Conservation (phyloP, 64 coral and sea anemone species). For the Dendrophyllia cribrosa region DNA sequence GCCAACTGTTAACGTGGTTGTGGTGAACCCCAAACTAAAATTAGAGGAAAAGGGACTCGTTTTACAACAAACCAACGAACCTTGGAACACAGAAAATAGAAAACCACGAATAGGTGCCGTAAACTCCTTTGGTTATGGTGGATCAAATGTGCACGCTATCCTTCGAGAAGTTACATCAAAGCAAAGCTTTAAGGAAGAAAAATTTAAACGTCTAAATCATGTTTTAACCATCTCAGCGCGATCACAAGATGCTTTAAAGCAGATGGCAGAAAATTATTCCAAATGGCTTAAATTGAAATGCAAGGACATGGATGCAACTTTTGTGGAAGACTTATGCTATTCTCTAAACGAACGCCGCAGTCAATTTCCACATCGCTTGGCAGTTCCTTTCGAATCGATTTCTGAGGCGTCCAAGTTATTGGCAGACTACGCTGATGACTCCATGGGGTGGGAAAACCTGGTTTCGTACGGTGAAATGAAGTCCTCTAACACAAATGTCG, state of each 20-base stretch:
- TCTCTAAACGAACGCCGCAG: conserved; percentile 54
- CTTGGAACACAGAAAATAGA: conserved; percentile 30
- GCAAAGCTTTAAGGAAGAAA: background rate
- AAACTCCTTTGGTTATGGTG: conserved; percentile 72
- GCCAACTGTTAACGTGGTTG: conserved; percentile 73
- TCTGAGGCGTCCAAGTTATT: conserved; percentile 8
- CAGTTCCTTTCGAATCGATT: conserved; percentile 38
- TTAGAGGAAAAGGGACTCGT: conserved; percentile 50
- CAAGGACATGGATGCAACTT: background rate
- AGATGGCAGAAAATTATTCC: background rate
- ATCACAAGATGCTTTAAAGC: conserved; percentile 25
- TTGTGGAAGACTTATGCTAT: conserved; percentile 48
- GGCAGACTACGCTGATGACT: conserved; percentile 1
- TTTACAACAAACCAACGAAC: conserved; percentile 44
- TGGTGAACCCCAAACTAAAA: conserved; percentile 76
- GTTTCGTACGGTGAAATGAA: background rate
- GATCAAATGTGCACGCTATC: conserved; percentile 66
- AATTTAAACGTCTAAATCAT: background rate
- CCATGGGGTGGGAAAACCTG: conserved; percentile 26
- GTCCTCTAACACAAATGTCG: background rate
- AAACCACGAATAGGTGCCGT: conserved; percentile 68
- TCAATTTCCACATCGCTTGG: conserved; percentile 31
- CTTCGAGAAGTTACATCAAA: conserved; percentile 37
- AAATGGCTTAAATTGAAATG: conserved; percentile 8
- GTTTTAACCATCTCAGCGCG: conserved; percentile 48